Percentiles rank a stretch among this genome's conserved stretches.
Conservation (phyloP, 2,888 invertebrate species). For the Anaspis maculata region DNA sequence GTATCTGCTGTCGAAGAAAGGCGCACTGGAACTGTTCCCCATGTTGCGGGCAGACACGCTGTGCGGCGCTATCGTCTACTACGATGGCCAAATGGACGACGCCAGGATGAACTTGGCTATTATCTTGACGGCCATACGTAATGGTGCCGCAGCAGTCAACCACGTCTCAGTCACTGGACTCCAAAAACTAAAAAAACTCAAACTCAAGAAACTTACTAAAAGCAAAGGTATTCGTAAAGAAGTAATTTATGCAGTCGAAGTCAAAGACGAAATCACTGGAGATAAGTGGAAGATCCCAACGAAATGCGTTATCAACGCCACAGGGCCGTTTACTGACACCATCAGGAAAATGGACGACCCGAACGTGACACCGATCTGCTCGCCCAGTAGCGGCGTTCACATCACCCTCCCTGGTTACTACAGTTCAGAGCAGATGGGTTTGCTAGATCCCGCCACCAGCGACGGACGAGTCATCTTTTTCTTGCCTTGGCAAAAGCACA, state of each 20-base stretch:
- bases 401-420: conserved; percentile 80
- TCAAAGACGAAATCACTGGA: conserved; percentile 72
- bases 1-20: conserved; percentile 86
- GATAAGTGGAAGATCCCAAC: conserved; percentile 81
- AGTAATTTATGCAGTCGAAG: conserved; percentile 58
- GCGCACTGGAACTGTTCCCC: conserved; percentile 93
- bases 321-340: conserved; percentile 93
- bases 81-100: conserved; percentile 99
- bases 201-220: no score
- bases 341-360: conserved; percentile 93
- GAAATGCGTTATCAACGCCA: conserved; percentile 94
- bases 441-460: conserved; percentile 94
- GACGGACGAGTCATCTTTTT: conserved; percentile 99
- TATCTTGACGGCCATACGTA: conserved; percentile 88
- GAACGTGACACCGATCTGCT: conserved; percentile 74
- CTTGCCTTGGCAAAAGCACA: conserved; percentile 93
- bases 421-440: conserved; percentile 95
- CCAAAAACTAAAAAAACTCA: conserved; percentile 55
- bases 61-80: conserved; percentile 97
- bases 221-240: conserved; percentile 45
- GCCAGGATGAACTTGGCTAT: conserved; percentile 97
- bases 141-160: conserved; percentile 92
- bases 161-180: conserved; percentile 78
- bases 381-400: conserved; percentile 95
- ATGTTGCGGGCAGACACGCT: conserved; percentile 95